Conservation (phyloP, 2,888 invertebrate species). For the Chaetoderma sp. region DNA sequence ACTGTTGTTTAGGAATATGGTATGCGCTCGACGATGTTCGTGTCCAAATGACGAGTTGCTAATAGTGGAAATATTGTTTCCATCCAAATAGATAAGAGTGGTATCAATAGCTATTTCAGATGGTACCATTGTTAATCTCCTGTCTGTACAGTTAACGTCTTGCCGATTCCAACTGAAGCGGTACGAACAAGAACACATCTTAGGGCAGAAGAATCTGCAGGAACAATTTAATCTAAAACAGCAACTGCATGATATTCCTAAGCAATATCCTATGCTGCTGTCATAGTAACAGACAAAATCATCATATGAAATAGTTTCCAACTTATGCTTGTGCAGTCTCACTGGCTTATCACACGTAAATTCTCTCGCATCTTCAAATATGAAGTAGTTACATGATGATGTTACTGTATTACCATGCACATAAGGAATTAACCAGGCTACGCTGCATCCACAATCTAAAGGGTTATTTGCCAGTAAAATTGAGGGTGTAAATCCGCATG, state of each 20-base stretch:
- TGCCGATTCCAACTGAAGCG: neutral
- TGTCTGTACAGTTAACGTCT: neutral
- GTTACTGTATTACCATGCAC: neutral
- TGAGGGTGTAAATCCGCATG: neutral
- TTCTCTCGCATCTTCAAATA: neutral
- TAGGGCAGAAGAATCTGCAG: neutral
- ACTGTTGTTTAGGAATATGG: constrained; percentile 2
- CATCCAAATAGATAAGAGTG: neutral
- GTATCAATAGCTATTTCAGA: neutral
- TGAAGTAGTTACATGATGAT: neutral
- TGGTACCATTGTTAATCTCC: neutral
- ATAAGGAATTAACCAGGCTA: neutral
- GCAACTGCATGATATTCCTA: neutral
- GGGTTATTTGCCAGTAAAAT: neutral
- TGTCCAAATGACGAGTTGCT: neutral
- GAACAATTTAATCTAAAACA: neutral
- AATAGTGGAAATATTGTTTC: neutral
- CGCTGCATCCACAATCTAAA: neutral
- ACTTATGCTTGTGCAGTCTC: neutral
- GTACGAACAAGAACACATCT: constrained; percentile 8
- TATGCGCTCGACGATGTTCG: neutral
- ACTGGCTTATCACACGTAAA: neutral
- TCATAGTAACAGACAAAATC: constrained; percentile 11
- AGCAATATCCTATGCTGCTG: neutral
- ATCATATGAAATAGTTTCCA: neutral